Percentiles rank a stretch among this genome's conserved stretches.
Conservation (phyloP, 2,113 vertebrate genomes). For the Empidonax traillii region DNA sequence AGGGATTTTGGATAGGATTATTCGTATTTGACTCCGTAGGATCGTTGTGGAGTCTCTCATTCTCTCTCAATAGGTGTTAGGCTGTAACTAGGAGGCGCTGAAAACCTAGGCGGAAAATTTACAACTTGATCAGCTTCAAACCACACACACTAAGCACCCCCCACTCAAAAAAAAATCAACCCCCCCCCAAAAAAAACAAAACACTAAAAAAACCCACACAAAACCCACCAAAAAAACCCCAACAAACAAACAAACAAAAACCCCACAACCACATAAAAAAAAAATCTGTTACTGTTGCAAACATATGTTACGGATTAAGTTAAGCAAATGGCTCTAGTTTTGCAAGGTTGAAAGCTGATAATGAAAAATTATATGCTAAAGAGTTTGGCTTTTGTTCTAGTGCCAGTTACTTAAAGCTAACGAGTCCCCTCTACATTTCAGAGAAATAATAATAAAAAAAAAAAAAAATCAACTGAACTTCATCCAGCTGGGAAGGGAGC, state of each 20-base stretch:
- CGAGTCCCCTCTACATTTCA: not conserved
- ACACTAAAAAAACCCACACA: not conserved
- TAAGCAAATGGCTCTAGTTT: slow-evolving; percentile 65
- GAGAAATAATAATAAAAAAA: not conserved
- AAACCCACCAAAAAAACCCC: too few relatives aligned
- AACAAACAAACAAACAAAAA: not conserved
- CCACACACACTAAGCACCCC: not conserved
- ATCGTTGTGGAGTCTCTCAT: slow-evolving; percentile 26
- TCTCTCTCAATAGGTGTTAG: slow-evolving; percentile 57
- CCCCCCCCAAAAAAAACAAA: too few relatives aligned
- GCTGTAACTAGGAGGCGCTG: slow-evolving; percentile 76
- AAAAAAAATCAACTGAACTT: not conserved
- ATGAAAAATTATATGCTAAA: slow-evolving; percentile 55
- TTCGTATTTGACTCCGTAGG: not conserved
- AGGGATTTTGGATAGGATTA: not conserved
- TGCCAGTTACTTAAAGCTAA: not conserved
- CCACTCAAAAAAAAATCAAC: too few relatives aligned
- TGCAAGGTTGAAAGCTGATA: slow-evolving; percentile 64
- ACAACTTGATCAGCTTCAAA: slow-evolving; percentile 70
- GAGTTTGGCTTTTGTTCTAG: slow-evolving; percentile 48
- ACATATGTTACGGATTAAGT: slow-evolving; percentile 76
- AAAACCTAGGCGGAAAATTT: slow-evolving; percentile 74
- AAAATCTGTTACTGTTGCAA: slow-evolving; percentile 66
- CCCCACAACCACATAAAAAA: not conserved
- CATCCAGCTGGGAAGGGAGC: not conserved